Evolutionary conservation across 2,113 vertebrate genomes (phyloP), one percentile per base, ranked within the genome.

Genomic region (Phalacrocorax aristotelis): DNA sequence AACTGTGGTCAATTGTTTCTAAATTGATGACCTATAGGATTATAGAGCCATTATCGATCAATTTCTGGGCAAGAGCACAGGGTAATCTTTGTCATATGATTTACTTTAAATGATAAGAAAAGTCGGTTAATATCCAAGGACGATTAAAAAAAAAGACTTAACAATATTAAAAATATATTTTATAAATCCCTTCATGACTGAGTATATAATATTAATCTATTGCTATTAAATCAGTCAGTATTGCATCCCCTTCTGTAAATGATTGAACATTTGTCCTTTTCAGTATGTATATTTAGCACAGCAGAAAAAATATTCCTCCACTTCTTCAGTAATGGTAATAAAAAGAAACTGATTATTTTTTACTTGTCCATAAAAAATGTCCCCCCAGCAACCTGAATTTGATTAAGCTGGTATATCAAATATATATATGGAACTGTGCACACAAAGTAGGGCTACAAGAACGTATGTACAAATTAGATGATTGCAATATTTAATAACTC

Each of bases 391-490:
- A 95, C 36, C 27, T 71, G 65, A 94, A 94, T 79, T 11, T 92
- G 80, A 96, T 94, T 96, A 97, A 93, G 51, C 51, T 84, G 81
- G 48, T 97, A 78, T 89, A 95, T 96, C 88, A 95, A 92, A 84
- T 61, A 91, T 65, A 83, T 74, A 74, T 78, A 95, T 57, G 38
- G 72, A 95, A 82, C 48, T 69, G 32, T 46, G 69, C 44, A 82
- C 32, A 78, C 22, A 4, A 77, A 93, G 60, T 44, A 83, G 23
- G 60, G 29, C 51, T 89, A 87, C 54, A 90, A 60, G 61, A 95
- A 95, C 3, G 16, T 76, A 79, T 65, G 84, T 79, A 96, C 52
- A 87, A 96, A 97, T 93, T 85, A 95, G 69, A 85, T 61, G 55
- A 93, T 6, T 89, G 61, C 25, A 95, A 44, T 82, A 89, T 84